A percentile compares a stretch with the other conserved stretches of the same genome.
Evolutionary conservation across 2,113 vertebrate genomes (phyloP).

Genomic region (Anarrhichthys ocellatus): DNA sequence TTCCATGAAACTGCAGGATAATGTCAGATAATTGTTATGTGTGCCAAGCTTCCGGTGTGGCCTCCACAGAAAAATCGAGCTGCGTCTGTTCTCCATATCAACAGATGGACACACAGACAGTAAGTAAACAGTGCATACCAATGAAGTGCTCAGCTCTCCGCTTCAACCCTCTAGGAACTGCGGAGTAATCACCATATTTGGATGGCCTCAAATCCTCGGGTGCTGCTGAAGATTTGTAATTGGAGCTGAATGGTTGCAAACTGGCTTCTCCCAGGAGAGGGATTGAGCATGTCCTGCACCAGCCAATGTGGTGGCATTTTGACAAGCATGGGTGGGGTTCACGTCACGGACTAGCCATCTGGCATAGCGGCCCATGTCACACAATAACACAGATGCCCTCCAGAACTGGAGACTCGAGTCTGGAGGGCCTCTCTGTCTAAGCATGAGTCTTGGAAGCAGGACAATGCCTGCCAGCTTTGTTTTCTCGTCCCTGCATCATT

Average conservation of each 20-base stretch:
- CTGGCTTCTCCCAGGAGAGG: slow-evolving; percentile 60
- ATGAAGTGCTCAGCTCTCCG: slow-evolving; percentile 68
- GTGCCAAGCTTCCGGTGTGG: slow-evolving; percentile 59
- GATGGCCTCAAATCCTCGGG: slow-evolving; percentile 70
- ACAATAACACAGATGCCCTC: slow-evolving; percentile 71
- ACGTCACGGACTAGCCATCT: slow-evolving; percentile 68
- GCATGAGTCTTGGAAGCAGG: slow-evolving; percentile 60
- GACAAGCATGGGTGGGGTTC: slow-evolving; percentile 71
- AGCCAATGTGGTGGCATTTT: slow-evolving; percentile 65
- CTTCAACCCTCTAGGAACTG: slow-evolving; percentile 64
- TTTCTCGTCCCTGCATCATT: slow-evolving; percentile 48
- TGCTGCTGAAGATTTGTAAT: slow-evolving; percentile 75
- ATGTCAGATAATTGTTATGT: slow-evolving; percentile 63
- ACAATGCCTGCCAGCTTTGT: slow-evolving; percentile 62
- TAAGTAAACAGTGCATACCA: slow-evolving; percentile 72
- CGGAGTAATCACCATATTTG: slow-evolving; percentile 70
- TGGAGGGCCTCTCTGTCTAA: slow-evolving; percentile 55
- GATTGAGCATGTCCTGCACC: slow-evolving; percentile 60
- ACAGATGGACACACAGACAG: slow-evolving; percentile 78
- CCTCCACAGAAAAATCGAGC: slow-evolving; percentile 55
- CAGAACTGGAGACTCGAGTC: slow-evolving; percentile 51
- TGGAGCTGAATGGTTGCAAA: slow-evolving; percentile 72
- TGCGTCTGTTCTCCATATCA: slow-evolving; percentile 57
- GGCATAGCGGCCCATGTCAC: slow-evolving; percentile 51
- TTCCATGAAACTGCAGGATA: slow-evolving; percentile 47